These are phyloP conservation scores for Brachionichthys hirsutus DNA, from an alignment of 2,113 vertebrate species.

Conservation along the genomic window DNA sequence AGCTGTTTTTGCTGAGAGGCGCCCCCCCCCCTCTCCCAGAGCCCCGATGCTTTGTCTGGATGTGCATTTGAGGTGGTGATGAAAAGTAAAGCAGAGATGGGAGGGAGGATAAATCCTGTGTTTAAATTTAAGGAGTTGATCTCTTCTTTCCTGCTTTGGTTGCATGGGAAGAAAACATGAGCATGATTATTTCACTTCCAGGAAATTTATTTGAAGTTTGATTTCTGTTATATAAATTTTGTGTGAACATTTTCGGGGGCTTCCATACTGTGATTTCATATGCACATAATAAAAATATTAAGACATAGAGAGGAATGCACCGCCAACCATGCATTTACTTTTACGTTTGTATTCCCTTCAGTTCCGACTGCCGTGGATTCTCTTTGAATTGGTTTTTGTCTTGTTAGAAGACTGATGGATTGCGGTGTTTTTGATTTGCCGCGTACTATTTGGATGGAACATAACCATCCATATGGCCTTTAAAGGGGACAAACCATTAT, in stretches of 20 bases:
- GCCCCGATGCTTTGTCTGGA: slow-evolving; percentile 43
- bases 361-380: slow-evolving; percentile 7
- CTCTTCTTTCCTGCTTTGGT: slow-evolving; percentile 23
- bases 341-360: slow-evolving; percentile 3
- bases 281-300: no score
- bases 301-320: no score
- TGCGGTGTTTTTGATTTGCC: slow-evolving; percentile 34
- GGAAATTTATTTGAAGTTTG: no score
- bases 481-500: slow-evolving; percentile 53
- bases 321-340: no score
- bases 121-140: slow-evolving; percentile 11
- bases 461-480: slow-evolving; percentile 35
- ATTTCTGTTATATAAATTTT: no score
- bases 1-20: slow-evolving; percentile 67
- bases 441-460: slow-evolving; percentile 21
- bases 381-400: slow-evolving; percentile 18
- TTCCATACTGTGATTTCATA: no score
- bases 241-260: no score
- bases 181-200: no score
- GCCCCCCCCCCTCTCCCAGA: slow-evolving; percentile 59
- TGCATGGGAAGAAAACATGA: neutral
- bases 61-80: slow-evolving; percentile 48
- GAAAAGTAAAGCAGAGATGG: slow-evolving; percentile 38
- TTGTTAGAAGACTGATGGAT: slow-evolving; percentile 44
- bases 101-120: slow-evolving; percentile 20